Evolutionary conservation across 2,888 invertebrate species (phyloP).

Genomic region (Hecatera dysodea): DNA sequence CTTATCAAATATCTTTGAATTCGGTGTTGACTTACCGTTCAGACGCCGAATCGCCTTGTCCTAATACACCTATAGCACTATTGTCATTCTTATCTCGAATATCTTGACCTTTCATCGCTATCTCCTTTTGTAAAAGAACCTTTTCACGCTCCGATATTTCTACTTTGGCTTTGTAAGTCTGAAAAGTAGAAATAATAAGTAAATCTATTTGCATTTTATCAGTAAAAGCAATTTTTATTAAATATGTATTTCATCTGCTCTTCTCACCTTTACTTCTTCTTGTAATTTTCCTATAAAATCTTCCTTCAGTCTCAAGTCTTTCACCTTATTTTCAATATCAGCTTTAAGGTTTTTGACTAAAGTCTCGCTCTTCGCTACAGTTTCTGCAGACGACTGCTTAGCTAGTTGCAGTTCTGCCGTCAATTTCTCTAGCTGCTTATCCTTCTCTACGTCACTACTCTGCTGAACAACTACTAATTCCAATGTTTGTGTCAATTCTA

Average conservation of each 20-base stretch:
- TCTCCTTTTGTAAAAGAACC: conserved; percentile 81
- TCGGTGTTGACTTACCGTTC: conserved; percentile 75
- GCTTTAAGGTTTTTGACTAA: conserved; percentile 80
- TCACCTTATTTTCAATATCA: conserved; percentile 83
- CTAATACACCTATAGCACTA: conserved; percentile 78
- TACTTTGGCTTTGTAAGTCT: conserved; percentile 83
- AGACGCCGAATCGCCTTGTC: conserved; percentile 79
- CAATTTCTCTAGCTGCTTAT: conserved; percentile 84
- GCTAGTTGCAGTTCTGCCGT: conserved; percentile 84
- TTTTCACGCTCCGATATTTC: conserved; percentile 86
- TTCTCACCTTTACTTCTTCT: conserved; percentile 84
- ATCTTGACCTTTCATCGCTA: conserved; percentile 74
- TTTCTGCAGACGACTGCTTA: conserved; percentile 81
- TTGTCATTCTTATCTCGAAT: conserved; percentile 86
- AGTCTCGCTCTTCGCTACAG: conserved; percentile 80
- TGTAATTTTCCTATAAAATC: conserved; percentile 81
- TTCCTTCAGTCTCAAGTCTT: conserved; percentile 83
- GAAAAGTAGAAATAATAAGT: conserved; percentile 54
- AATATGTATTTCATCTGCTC: background rate
- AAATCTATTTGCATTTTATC: background rate
- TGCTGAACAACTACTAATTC: conserved; percentile 85
- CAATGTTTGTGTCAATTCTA: conserved; percentile 84
- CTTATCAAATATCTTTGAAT: background rate
- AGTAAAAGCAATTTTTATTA: background rate
- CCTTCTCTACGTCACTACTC: conserved; percentile 82